phyloP scores from a whole-genome alignment of 2,113 vertebrate genomes.

The Ellobius talpinus region DNA sequence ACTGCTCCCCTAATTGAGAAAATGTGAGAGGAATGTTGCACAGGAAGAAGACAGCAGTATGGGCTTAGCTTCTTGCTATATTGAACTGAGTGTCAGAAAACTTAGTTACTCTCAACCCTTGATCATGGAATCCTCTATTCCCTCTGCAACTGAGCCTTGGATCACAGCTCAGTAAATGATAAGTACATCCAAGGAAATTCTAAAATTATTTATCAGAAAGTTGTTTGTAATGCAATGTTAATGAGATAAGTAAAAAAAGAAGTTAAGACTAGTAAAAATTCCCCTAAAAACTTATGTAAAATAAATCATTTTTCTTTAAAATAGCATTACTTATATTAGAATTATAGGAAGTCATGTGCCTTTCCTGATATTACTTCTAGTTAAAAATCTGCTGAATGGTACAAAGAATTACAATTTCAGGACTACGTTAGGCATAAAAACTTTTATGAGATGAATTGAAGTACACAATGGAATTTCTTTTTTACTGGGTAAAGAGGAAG shows the following conservation, averaged over 20 bases:
- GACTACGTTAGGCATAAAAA: not conserved
- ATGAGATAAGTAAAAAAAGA: constrained; percentile 28
- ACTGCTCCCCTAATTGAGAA: not conserved
- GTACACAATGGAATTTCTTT: not conserved
- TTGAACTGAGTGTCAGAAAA: not conserved
- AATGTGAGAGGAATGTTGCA: not conserved
- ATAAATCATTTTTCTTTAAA: not conserved
- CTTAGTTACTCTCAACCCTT: not conserved
- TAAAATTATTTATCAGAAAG: not conserved
- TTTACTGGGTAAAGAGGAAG: not conserved
- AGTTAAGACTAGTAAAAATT: not conserved
- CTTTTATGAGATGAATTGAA: not conserved
- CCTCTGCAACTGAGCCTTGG: not conserved
- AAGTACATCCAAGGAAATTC: not conserved
- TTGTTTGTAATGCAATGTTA: not conserved
- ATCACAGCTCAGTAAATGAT: not conserved
- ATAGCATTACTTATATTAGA: not conserved
- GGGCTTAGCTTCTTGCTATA: not conserved
- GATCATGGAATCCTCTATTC: not conserved
- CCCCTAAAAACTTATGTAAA: constrained; percentile 1
- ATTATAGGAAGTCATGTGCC: not conserved
- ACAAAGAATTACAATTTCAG: not conserved
- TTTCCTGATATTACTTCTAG: not conserved
- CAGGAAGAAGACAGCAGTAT: not conserved
- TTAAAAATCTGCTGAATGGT: not conserved